These are phyloP conservation scores for Python bivittatus DNA, from an alignment of 2,113 vertebrate species.

Conservation along the genomic window DNA sequence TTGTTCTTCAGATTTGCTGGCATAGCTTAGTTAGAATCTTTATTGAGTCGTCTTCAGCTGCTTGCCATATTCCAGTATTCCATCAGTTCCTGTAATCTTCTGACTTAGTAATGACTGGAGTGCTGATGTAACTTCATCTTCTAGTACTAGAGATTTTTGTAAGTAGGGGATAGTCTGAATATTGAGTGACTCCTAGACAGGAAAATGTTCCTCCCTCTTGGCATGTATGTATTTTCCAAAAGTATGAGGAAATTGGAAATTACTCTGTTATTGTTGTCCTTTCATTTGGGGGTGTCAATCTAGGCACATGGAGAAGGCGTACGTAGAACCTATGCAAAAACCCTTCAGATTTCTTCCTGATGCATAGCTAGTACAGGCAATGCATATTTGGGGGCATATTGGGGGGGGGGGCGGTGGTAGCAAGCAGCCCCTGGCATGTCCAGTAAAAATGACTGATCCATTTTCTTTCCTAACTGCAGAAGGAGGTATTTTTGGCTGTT, in stretches of 20 bases:
- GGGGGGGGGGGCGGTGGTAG: not conserved
- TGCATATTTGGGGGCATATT: not conserved
- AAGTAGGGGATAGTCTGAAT: not conserved
- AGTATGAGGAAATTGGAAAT: not conserved
- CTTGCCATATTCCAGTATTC: too few species aligned
- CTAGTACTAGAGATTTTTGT: too few species aligned
- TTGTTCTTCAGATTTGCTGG: too few species aligned
- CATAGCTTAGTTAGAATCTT: too few species aligned
- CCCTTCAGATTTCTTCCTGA: not conserved
- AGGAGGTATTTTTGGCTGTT: not conserved
- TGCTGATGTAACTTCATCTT: too few species aligned
- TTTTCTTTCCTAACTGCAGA: not conserved
- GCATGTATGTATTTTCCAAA: not conserved
- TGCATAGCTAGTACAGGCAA: not conserved
- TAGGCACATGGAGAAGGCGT: not conserved
- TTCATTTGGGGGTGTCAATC: not conserved
- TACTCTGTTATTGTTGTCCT: not conserved
- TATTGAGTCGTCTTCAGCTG: too few species aligned
- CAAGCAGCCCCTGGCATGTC: not conserved
- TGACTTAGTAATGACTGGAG: too few species aligned
- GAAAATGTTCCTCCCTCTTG: not conserved
- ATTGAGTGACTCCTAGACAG: not conserved
- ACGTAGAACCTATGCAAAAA: not conserved
- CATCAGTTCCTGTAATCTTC: too few species aligned
- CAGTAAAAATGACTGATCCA: not conserved